Evolutionary conservation across 2,888 invertebrate genomes (phyloP).

Genomic region (Ferdinandea cuprea): DNA sequence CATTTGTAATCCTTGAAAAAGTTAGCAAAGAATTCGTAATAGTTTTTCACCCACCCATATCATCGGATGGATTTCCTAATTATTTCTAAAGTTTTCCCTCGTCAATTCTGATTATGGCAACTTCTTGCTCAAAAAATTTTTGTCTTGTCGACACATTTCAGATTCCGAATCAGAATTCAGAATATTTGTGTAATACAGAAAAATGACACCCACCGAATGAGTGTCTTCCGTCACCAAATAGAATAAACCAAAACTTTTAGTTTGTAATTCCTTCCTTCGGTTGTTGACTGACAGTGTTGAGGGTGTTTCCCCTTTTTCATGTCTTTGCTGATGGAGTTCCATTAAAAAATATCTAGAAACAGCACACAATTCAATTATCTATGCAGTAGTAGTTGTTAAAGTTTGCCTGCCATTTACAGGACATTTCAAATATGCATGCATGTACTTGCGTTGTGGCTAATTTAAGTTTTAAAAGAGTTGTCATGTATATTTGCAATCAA

Average conservation of each 20-base stretch:
- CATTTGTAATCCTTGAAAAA: background rate
- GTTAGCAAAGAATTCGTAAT: background rate
- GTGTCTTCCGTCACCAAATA: constrained; percentile 6
- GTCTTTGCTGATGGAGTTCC: constrained; percentile 28
- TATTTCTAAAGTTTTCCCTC: background rate
- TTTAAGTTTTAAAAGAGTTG: too few relatives aligned
- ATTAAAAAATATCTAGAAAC: constrained; percentile 41
- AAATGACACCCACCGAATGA: background rate
- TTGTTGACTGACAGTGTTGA: background rate
- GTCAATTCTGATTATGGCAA: background rate
- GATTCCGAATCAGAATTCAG: background rate
- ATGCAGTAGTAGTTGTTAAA: background rate
- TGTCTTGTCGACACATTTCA: background rate
- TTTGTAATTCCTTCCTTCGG: constrained; percentile 12
- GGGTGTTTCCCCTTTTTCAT: constrained; percentile 3
- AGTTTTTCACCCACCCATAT: too few relatives aligned
- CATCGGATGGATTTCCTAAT: background rate
- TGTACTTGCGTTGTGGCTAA: too few relatives aligned
- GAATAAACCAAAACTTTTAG: constrained; percentile 41
- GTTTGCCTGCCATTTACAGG: too few relatives aligned
- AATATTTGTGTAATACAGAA: background rate
- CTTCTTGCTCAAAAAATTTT: background rate
- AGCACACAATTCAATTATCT: constrained; percentile 49
- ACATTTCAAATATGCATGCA: too few relatives aligned
- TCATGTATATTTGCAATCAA: too few relatives aligned